Conservation (phyloP, 1,140 invertebrate genomes). For the Neoseiulus cucumeris region DNA sequence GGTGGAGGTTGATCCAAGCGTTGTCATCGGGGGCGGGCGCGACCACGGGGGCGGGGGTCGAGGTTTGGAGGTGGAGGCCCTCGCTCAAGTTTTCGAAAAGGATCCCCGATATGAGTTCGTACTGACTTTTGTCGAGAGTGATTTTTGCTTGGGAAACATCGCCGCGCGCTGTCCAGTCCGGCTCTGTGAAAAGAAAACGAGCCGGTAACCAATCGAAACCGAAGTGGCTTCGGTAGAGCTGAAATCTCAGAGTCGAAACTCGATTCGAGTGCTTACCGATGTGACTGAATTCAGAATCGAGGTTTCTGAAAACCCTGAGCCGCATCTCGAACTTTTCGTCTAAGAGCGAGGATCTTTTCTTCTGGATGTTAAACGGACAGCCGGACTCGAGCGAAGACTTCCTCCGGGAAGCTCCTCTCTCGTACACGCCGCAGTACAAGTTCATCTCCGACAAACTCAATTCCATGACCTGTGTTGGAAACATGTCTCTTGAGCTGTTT, state of each 20-base stretch:
- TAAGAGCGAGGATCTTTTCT: constrained; percentile 40
- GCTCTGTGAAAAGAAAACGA: constrained; percentile 33
- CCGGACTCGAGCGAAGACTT: constrained; percentile 23
- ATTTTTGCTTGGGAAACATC: constrained; percentile 62
- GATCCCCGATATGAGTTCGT: constrained; percentile 65
- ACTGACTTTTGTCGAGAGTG: constrained; percentile 61
- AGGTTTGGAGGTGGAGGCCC: constrained; percentile 38
- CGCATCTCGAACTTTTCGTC: constrained; percentile 57
- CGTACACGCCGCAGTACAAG: neutral
- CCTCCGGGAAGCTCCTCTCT: neutral
- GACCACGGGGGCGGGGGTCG: constrained; percentile 16
- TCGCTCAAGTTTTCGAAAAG: constrained; percentile 82
- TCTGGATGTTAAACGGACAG: constrained; percentile 34
- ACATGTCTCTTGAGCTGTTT: neutral
- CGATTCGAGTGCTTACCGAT: constrained; percentile 26
- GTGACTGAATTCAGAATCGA: constrained; percentile 45
- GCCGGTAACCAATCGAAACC: too few species aligned
- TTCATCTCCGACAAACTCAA: neutral
- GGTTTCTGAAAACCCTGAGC: constrained; percentile 57
- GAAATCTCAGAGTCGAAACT: neutral
- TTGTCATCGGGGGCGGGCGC: neutral
- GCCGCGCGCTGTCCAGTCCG: constrained; percentile 66
- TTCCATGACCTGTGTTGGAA: constrained; percentile 2
- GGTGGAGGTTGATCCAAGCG: neutral
- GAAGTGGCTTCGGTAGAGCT: too few species aligned